Percentiles rank a stretch among this genome's conserved stretches.
phyloP scores from a whole-genome alignment of 2,888 invertebrate genomes.

The Omphaloscelis lunosa region DNA sequence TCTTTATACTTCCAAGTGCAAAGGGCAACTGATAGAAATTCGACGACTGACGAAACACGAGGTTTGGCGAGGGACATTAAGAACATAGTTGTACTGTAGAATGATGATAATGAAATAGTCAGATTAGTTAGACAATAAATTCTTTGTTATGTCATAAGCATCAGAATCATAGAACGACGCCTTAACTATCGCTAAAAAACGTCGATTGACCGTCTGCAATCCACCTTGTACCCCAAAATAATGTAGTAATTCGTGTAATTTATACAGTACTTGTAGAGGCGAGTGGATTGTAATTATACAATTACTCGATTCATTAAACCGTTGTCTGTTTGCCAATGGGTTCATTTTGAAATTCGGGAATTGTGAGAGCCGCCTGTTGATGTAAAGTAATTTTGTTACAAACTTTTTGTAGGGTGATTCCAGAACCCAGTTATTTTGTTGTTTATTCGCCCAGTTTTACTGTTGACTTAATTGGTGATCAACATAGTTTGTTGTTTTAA shows the following conservation, averaged over 20 bases:
- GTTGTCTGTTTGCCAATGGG: slow-evolving; percentile 18
- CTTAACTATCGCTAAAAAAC: neutral
- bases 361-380: neutral
- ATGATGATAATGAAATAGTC: too few species aligned
- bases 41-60: too few species aligned
- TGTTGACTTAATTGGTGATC: slow-evolving; percentile 12
- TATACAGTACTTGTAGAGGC: slow-evolving; percentile 43
- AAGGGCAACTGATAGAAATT: too few species aligned
- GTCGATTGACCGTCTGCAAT: neutral
- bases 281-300: slow-evolving; percentile 66
- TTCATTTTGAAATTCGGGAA: slow-evolving; percentile 45
- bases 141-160: neutral
- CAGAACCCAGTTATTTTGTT: slow-evolving; percentile 19
- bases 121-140: neutral
- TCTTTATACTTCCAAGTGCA: too few species aligned
- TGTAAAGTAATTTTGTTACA: slow-evolving; percentile 43
- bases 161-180: neutral
- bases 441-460: slow-evolving; percentile 8
- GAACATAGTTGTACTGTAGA: too few species aligned
- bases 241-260: slow-evolving; percentile 50
- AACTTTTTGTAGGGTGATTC: slow-evolving; percentile 38
- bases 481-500: neutral
- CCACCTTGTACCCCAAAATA: neutral
- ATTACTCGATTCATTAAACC: slow-evolving; percentile 69
- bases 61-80: too few species aligned